These are phyloP conservation scores for Ophraella communa DNA, from an alignment of 2,888 invertebrate species.

Conservation along the genomic window DNA sequence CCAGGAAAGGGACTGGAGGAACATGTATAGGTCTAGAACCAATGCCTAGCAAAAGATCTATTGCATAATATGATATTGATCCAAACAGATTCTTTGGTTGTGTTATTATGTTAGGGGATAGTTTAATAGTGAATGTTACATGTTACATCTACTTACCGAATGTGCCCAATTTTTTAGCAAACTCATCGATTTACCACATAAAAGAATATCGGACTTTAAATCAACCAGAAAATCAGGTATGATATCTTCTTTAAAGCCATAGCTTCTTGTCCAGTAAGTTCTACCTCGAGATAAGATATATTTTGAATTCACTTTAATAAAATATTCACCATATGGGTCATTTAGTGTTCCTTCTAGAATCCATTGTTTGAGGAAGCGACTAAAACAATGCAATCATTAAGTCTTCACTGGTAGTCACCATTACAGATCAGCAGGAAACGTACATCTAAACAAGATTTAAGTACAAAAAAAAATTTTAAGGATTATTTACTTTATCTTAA, in stretches of 20 bases:
- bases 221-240: conserved; percentile 74
- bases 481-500: too few relatives aligned
- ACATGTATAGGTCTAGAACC: too few relatives aligned
- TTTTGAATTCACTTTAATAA: conserved; percentile 74
- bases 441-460: too few relatives aligned
- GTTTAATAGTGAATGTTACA: not conserved
- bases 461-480: too few relatives aligned
- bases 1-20: too few relatives aligned
- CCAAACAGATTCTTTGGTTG: too few relatives aligned
- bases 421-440: not conserved
- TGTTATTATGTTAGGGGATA: too few relatives aligned
- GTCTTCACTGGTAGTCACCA: not conserved
- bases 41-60: too few relatives aligned
- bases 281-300: conserved; percentile 70
- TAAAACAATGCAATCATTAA: conserved; percentile 39
- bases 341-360: conserved; percentile 84
- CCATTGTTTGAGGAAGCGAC: conserved; percentile 79
- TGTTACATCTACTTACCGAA: conserved; percentile 61
- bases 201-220: conserved; percentile 69
- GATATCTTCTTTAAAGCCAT: conserved; percentile 61
- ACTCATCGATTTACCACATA: conserved; percentile 78
- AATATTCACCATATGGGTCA: conserved; percentile 84
- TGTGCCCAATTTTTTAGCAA: conserved; percentile 74
- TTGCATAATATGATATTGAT: too few relatives aligned
- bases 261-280: conserved; percentile 73